Conservation (phyloP, 2,888 invertebrate genomes). For the Caenorhabditis becei region DNA sequence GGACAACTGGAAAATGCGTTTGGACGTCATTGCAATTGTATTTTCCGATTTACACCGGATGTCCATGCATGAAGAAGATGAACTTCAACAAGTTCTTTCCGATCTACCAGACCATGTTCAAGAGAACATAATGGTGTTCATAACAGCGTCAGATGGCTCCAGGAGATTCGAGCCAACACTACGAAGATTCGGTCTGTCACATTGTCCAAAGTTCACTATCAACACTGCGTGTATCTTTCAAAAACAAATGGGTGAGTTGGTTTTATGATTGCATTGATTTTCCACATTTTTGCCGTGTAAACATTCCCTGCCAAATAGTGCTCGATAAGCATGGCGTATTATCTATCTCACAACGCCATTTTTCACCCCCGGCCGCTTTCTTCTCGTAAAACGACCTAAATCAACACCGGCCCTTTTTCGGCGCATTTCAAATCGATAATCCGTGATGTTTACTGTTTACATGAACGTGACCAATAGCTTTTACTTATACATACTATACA, state of each 20-base stretch:
- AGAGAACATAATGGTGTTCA: conserved; percentile 59
- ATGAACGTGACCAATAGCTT: too few species aligned
- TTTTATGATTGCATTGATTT: conserved; percentile 25
- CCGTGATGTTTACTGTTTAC: conserved; percentile 15
- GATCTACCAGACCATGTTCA: conserved; percentile 60
- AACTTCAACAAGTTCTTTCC: conserved; percentile 63
- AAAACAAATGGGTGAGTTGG: conserved; percentile 58
- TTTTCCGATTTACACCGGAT: conserved; percentile 68
- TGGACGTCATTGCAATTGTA: conserved; percentile 71
- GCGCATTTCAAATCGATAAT: conserved; percentile 44
- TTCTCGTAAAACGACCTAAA: conserved; percentile 53
- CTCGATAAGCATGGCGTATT: conserved; percentile 49
- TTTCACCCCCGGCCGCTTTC: conserved; percentile 10
- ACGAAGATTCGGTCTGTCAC: conserved; percentile 56
- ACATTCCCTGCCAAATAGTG: conserved; percentile 38
- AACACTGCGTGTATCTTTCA: conserved; percentile 66
- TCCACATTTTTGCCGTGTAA: conserved; percentile 20
- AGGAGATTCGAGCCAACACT: conserved; percentile 41
- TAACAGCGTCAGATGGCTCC: conserved; percentile 67
- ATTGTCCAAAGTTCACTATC: conserved; percentile 60
- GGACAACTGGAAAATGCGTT: conserved; percentile 65
- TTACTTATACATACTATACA: too few species aligned
- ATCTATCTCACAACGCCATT: conserved; percentile 9
- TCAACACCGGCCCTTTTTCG: conserved; percentile 39
- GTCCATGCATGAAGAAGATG: conserved; percentile 68